A percentile compares a stretch with the other conserved stretches of the same genome.
These are phyloP conservation scores for Ectobius pallidus DNA, from an alignment of 2,888 invertebrate species.

Conservation along the genomic window DNA sequence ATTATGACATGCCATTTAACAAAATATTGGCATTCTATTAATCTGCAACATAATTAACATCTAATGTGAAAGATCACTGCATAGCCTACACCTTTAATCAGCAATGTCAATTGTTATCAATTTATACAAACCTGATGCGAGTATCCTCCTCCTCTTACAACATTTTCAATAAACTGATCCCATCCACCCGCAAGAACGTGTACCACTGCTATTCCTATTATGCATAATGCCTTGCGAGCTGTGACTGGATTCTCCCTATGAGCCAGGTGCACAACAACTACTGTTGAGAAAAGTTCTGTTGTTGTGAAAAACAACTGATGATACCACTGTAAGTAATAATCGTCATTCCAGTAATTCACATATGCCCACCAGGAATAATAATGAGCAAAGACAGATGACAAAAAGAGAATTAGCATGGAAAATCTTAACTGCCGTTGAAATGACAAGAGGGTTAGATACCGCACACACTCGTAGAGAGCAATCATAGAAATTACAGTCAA, in stretches of 20 bases:
- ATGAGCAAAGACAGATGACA: slow-evolving; percentile 67
- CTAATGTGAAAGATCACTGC: too few species aligned
- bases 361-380: slow-evolving; percentile 75
- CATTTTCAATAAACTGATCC: slow-evolving; percentile 70
- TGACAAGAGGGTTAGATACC: slow-evolving; percentile 61
- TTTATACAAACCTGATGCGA: slow-evolving; percentile 64
- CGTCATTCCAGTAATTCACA: slow-evolving; percentile 74
- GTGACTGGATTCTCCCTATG: slow-evolving; percentile 60
- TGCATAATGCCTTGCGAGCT: slow-evolving; percentile 61
- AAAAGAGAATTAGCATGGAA: slow-evolving; percentile 68
- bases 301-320: slow-evolving; percentile 69
- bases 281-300: slow-evolving; percentile 67
- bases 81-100: too few species aligned
- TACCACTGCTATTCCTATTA: slow-evolving; percentile 64
- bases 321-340: slow-evolving; percentile 72
- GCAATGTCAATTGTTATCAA: too few species aligned
- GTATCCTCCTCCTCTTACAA: slow-evolving; percentile 67
- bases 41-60: too few species aligned
- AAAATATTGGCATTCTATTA: too few species aligned
- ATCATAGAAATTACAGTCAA: slow-evolving; percentile 64
- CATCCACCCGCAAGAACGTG: slow-evolving; percentile 68
- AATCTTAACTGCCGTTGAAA: slow-evolving; percentile 61
- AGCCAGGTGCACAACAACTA: slow-evolving; percentile 63
- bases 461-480: slow-evolving; percentile 65
- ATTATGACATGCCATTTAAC: too few species aligned